Evolutionary conservation across 2,113 vertebrate species (phyloP).

Genomic region (Vombatus ursinus): DNA sequence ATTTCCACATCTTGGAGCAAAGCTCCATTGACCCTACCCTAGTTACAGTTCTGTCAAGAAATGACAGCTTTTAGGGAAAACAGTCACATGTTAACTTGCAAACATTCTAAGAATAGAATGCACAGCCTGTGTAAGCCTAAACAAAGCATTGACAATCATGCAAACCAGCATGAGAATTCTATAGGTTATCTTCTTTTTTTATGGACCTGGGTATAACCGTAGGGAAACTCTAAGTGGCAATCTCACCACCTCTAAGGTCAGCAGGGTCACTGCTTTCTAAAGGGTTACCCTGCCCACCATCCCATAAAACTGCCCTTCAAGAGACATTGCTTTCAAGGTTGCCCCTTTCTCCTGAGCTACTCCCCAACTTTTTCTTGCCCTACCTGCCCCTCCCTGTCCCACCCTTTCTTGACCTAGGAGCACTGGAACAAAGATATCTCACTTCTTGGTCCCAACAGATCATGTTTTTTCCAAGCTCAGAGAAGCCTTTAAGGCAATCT

Average conservation of each 20-base stretch:
- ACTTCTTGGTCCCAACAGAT: slow-evolving; percentile 33
- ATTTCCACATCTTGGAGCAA: neutral
- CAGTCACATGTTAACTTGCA: neutral
- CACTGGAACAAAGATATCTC: neutral
- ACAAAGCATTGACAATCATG: neutral
- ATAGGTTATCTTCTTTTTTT: neutral
- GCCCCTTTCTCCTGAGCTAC: neutral
- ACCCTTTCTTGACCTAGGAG: neutral
- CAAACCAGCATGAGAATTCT: neutral
- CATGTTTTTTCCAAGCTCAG: slow-evolving; percentile 46
- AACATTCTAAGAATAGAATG: neutral
- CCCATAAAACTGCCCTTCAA: neutral
- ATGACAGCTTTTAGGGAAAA: neutral
- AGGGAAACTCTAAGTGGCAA: neutral
- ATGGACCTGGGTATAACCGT: neutral
- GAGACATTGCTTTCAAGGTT: neutral
- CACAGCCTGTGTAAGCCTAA: neutral
- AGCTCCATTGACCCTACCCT: slow-evolving; percentile 1
- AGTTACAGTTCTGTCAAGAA: neutral
- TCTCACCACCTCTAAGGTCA: neutral
- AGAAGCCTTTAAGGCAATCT: slow-evolving; percentile 15
- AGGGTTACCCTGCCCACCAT: neutral
- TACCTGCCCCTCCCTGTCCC: neutral
- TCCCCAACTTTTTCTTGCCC: neutral
- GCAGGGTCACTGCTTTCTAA: neutral